Base-by-base conservation (phyloP, 64 coral and sea anemone genomes). In the Porites lutea region DNA sequence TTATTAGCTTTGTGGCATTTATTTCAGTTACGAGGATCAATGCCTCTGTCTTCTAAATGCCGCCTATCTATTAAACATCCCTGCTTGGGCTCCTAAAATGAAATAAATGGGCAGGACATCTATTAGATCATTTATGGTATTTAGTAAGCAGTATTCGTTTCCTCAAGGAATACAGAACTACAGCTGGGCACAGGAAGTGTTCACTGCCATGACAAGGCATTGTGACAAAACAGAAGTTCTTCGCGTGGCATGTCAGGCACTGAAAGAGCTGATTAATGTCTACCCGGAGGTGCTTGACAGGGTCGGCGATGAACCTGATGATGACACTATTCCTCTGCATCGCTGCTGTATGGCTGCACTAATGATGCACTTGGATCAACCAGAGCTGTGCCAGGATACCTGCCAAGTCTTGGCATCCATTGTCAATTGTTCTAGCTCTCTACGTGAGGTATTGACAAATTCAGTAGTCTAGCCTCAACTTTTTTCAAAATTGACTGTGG, bases 201-300 rank as follows among this genome's bases (percentile, higher is more conserved):
- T 91, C 46, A 66, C 80, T 44, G 82, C 92, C 59, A 94, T 97
- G 92, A 89, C 95, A 97, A 91, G 75, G 5, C 95, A 94, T 82
- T 89, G 76, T 59, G 95, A 97, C 76, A 81, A 91, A 63, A 81
- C 92, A 37, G 64, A 87, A 37, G 75, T 93, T 52, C 79, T 94
- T 23, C 52, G 44, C 45, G 71, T 87, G 5, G 82, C 92, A 47
- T 97, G 95, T 5, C 59, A 88, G 27, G 83, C 87, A 22, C 52
- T 97, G 23, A 63, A 46, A 74, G 16, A 82, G 49, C 65, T 97
- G 76, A 73, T 89, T 72, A 62, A 90, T 59, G 65, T 88, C 52
- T 92, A 73, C 67, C 92, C 95, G 19, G 55, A 13, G 43, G 63
- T 93, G 59, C 73, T 90, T 20, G 53, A 72, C 15, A 27, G 90